Percentiles rank a stretch among this genome's conserved stretches.
phyloP scores from a whole-genome alignment of 2,797 vertebrate genomes.

The Oreochromis grahami region DNA sequence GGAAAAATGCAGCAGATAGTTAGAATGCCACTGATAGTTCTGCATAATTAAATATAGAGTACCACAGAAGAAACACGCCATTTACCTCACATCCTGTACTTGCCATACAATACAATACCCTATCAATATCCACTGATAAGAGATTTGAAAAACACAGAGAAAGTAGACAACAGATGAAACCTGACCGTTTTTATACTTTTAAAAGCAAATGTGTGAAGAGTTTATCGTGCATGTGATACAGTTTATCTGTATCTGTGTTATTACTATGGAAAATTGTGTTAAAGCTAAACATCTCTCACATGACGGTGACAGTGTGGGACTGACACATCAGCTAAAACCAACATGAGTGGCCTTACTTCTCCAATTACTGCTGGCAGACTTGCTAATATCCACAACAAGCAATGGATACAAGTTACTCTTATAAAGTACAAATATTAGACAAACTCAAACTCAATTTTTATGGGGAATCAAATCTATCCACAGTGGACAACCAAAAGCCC shows the following conservation, averaged over 20 bases:
- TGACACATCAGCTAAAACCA: conserved; percentile 16
- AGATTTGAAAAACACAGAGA: not conserved
- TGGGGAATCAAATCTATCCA: not conserved
- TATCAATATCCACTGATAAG: too few species aligned
- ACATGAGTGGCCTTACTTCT: conserved; percentile 6
- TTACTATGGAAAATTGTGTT: conserved; percentile 9
- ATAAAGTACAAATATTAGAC: not conserved
- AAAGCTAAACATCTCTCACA: conserved; percentile 15
- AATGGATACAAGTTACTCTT: not conserved
- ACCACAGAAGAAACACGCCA: conserved; percentile 3
- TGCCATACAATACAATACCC: not conserved
- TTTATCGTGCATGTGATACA: not conserved
- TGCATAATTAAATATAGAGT: conserved; percentile 50
- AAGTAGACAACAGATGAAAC: not conserved
- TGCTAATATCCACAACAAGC: not conserved
- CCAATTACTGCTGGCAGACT: not conserved
- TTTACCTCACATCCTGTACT: conserved; percentile 31
- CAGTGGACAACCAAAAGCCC: not conserved
- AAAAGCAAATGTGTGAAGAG: not conserved
- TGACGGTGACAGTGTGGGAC: not conserved
- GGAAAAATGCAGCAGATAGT: conserved; percentile 55
- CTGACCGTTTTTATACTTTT: not conserved
- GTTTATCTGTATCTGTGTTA: not conserved
- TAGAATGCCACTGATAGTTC: conserved; percentile 60
- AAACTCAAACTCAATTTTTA: not conserved